Evolutionary conservation across 2,797 vertebrate genomes (phyloP).

Genomic region (Takifugu rubripes): DNA sequence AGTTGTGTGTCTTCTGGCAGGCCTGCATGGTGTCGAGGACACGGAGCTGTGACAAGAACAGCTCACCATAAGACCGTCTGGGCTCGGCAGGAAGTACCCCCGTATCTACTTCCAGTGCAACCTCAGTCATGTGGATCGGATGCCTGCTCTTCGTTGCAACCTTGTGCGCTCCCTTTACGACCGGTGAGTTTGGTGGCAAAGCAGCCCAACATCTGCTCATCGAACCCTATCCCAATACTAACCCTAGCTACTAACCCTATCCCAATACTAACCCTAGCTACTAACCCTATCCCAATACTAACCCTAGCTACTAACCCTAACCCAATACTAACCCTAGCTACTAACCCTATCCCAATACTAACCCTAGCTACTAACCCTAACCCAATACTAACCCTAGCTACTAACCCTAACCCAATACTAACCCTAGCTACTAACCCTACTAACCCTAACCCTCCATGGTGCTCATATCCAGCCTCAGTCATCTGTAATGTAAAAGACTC

Average conservation of each 20-base stretch:
- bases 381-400: too few relatives aligned
- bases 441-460: too few relatives aligned
- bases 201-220: not conserved
- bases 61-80: slow-evolving; percentile 55
- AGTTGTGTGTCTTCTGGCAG: slow-evolving; percentile 47
- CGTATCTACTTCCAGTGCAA: slow-evolving; percentile 68
- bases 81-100: slow-evolving; percentile 66
- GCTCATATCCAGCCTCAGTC: slow-evolving; percentile 37
- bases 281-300: too few relatives aligned
- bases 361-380: too few relatives aligned
- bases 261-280: too few relatives aligned
- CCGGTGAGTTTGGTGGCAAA: slow-evolving; percentile 78
- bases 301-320: too few relatives aligned
- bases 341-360: too few relatives aligned
- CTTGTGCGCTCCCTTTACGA: slow-evolving; percentile 79
- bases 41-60: slow-evolving; percentile 59
- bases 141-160: slow-evolving; percentile 85
- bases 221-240: too few relatives aligned
- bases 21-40: slow-evolving; percentile 61
- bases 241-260: too few relatives aligned
- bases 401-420: too few relatives aligned
- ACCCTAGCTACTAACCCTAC: too few relatives aligned
- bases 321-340: too few relatives aligned
- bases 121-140: slow-evolving; percentile 88
- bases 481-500: slow-evolving; percentile 31